These are phyloP conservation scores for Cotesia vestalis DNA, from an alignment of 1,140 invertebrate genomes.

Conservation along the genomic window DNA sequence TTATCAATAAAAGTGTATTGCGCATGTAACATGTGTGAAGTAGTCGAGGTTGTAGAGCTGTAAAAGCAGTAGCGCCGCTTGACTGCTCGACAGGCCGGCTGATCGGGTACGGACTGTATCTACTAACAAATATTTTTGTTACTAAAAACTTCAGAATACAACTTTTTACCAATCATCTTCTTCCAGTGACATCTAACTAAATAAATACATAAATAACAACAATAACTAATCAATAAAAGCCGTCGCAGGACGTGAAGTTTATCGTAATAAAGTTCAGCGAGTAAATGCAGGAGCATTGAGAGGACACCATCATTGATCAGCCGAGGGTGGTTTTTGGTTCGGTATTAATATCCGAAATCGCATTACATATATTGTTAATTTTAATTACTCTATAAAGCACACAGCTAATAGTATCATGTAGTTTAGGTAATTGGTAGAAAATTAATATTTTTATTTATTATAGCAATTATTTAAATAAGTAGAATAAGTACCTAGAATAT, in stretches of 20 bases:
- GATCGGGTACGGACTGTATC: constrained; percentile 32
- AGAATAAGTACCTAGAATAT: too few relatives aligned
- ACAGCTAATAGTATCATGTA: too few relatives aligned
- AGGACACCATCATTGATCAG: background rate
- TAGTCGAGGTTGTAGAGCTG: background rate
- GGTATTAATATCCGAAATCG: constrained; percentile 7
- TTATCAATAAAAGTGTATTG: constrained; percentile 20
- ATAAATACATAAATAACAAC: background rate
- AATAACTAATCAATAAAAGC: background rate
- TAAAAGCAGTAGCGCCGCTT: constrained; percentile 20
- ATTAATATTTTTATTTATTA: too few relatives aligned
- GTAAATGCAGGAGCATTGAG: background rate
- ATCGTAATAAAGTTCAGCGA: too few relatives aligned
- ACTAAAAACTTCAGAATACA: background rate
- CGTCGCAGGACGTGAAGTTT: background rate
- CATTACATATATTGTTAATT: too few relatives aligned
- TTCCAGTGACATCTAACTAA: constrained; percentile 1
- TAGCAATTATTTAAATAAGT: too few relatives aligned
- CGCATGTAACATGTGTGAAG: constrained; percentile 5
- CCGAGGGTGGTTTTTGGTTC: constrained; percentile 23
- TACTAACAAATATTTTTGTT: constrained; percentile 9
- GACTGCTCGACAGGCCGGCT: constrained; percentile 26
- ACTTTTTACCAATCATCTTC: too few relatives aligned
- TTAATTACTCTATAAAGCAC: too few relatives aligned
- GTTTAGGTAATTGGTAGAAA: too few relatives aligned